phyloP scores from a whole-genome alignment of 2,888 invertebrate genomes.

The Stenchaetothrips biformis region DNA sequence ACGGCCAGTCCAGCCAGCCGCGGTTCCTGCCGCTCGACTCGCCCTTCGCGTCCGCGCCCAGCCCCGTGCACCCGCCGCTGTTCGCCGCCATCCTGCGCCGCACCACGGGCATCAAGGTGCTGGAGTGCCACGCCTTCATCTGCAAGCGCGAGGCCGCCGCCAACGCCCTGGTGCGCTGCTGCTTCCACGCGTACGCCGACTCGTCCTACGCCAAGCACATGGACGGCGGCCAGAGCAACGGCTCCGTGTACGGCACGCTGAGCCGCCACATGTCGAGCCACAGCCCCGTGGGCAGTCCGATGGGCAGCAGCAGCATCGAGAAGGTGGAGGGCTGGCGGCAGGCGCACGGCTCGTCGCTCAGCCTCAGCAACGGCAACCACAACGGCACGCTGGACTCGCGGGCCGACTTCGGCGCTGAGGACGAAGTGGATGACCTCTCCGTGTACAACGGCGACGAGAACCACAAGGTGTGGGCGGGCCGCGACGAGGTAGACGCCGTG shows the following conservation, averaged over 20 bases:
- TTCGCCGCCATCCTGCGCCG: conserved; percentile 94
- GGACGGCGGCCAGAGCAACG: conserved; percentile 43
- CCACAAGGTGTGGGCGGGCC: conserved; percentile 88
- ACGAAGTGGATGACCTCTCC: conserved; percentile 66
- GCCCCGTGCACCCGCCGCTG: conserved; percentile 89
- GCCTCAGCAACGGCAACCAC: conserved; percentile 47
- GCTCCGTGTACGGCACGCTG: conserved; percentile 49
- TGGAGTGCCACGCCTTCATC: conserved; percentile 98
- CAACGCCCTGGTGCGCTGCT: conserved; percentile 93
- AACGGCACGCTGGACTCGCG: conserved; percentile 47
- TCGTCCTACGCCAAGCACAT: conserved; percentile 85
- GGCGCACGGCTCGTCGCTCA: conserved; percentile 36
- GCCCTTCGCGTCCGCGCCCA: conserved; percentile 88
- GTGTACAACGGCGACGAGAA: conserved; percentile 88
- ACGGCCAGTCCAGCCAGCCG: conserved; percentile 58
- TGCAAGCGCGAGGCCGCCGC: conserved; percentile 95
- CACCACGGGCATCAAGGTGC: conserved; percentile 93
- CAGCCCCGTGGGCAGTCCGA: conserved; percentile 39
- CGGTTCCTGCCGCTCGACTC: conserved; percentile 93
- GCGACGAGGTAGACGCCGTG: conserved; percentile 46
- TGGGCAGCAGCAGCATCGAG: conserved; percentile 45
- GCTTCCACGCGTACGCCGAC: conserved; percentile 96
- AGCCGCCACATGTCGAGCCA: conserved; percentile 43
- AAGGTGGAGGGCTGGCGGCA: conserved; percentile 56
- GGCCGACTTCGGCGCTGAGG: conserved; percentile 48